Percentiles rank a stretch among this genome's conserved stretches.
phyloP scores from a whole-genome alignment of 2,113 vertebrate genomes.

The Sporophila hypoxantha region DNA sequence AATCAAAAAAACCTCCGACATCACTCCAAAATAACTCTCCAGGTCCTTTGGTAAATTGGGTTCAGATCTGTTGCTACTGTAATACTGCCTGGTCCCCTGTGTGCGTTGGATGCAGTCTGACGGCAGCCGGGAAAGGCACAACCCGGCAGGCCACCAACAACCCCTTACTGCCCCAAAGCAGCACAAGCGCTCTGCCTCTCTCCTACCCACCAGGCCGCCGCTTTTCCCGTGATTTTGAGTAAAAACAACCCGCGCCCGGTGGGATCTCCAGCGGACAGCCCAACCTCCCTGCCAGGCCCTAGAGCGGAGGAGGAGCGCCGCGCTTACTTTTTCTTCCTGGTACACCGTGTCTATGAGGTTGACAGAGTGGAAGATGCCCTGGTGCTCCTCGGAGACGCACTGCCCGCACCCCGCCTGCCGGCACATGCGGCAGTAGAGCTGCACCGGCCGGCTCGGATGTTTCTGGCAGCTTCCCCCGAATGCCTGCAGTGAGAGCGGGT shows the following conservation, averaged over 20 bases:
- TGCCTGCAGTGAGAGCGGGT: background rate
- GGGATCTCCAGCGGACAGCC: fast-evolving
- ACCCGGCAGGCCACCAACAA: fast-evolving
- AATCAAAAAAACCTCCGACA: background rate
- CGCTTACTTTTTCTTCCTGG: conserved; percentile 65
- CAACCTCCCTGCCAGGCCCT: background rate
- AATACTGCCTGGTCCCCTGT: fast-evolving
- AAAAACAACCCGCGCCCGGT: no score
- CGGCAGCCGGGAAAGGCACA: background rate
- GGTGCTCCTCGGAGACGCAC: conserved; percentile 60
- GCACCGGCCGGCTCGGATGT: conserved; percentile 36
- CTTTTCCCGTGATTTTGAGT: fast-evolving
- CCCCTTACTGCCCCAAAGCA: fast-evolving
- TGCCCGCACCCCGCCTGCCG: conserved; percentile 53
- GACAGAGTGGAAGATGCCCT: conserved; percentile 64
- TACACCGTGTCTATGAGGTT: conserved; percentile 60
- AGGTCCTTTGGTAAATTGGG: fast-evolving
- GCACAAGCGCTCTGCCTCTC: background rate
- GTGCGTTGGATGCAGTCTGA: fast-evolving
- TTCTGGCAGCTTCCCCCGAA: conserved; percentile 25
- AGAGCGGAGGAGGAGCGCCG: no score
- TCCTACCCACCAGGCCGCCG: background rate
- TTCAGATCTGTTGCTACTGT: background rate
- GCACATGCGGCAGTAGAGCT: conserved; percentile 66
- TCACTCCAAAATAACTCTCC: background rate